Conservation (phyloP, 1,140 invertebrate genomes). For the Chrysoperla carnea region DNA sequence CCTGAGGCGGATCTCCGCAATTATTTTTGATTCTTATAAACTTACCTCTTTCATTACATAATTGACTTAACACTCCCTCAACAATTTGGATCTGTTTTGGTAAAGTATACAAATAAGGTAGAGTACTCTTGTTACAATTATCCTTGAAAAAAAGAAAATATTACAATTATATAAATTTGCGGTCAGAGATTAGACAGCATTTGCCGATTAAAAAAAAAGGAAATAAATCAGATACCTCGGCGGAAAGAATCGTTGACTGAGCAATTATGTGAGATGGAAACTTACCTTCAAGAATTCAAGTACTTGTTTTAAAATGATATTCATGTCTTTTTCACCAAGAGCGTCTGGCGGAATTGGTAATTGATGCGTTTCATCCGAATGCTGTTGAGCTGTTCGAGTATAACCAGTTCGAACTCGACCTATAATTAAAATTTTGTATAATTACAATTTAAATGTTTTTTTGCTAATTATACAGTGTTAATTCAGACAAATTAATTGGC, state of each 20-base stretch:
- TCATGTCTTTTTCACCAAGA: not conserved
- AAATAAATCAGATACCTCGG: no score
- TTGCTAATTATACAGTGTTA: no score
- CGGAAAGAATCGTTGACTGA: no score
- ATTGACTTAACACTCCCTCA: not conserved
- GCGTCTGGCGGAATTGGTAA: not conserved
- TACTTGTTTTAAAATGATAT: not conserved
- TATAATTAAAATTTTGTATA: not conserved
- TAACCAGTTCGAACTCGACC: not conserved
- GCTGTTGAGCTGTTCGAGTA: not conserved
- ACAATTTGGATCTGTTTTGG: not conserved
- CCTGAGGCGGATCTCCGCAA: not conserved
- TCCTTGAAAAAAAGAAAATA: no score
- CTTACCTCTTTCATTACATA: not conserved
- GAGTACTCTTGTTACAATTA: no score
- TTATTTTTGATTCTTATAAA: not conserved
- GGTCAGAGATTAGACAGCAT: no score
- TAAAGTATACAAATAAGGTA: not conserved
- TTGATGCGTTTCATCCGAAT: not conserved
- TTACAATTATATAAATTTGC: no score
- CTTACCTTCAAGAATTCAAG: no score
- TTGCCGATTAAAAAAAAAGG: no score
- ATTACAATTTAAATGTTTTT: no score
- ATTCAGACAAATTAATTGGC: no score
- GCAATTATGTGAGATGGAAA: no score